Evolutionary conservation across 2,888 invertebrate species (phyloP).

Genomic region (Pegoplata infirma): DNA sequence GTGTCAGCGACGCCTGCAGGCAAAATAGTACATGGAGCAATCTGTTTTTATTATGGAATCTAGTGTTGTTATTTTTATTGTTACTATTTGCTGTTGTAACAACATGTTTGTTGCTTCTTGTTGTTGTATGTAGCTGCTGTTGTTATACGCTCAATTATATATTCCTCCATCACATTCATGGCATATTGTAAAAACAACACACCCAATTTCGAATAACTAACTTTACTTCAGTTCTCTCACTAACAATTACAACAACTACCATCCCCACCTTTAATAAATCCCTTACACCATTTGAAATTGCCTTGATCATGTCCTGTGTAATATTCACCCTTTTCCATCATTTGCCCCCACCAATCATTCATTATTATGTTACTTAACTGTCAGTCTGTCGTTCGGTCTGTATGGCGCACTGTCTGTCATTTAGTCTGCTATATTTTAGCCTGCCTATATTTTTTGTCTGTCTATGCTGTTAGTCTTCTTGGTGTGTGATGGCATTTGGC

Average conservation of each 20-base stretch:
- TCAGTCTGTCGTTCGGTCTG: conserved; percentile 13
- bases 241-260: no score
- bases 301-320: conserved; percentile 36
- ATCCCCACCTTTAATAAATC: conserved; percentile 30
- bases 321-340: conserved; percentile 17
- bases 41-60: conserved; percentile 31
- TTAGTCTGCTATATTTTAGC: not conserved
- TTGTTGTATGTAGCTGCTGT: conserved; percentile 22
- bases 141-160: conserved; percentile 27
- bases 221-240: not conserved
- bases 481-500: conserved; percentile 20
- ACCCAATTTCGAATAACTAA: conserved; percentile 44
- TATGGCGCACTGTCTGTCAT: not conserved
- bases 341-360: not conserved
- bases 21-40: conserved; percentile 24
- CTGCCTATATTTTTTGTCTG: not conserved
- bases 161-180: conserved; percentile 52
- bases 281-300: conserved; percentile 36
- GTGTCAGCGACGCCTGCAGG: conserved; percentile 45
- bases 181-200: conserved; percentile 55
- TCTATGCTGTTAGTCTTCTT: conserved; percentile 5
- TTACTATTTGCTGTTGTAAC: conserved; percentile 32
- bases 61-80: conserved; percentile 17
- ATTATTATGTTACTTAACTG: conserved; percentile 26
- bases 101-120: conserved; percentile 40